A percentile compares a stretch with the other conserved stretches of the same genome.
These are phyloP conservation scores for Amorpha juglandis DNA, from an alignment of 2,888 invertebrate species.

Conservation along the genomic window DNA sequence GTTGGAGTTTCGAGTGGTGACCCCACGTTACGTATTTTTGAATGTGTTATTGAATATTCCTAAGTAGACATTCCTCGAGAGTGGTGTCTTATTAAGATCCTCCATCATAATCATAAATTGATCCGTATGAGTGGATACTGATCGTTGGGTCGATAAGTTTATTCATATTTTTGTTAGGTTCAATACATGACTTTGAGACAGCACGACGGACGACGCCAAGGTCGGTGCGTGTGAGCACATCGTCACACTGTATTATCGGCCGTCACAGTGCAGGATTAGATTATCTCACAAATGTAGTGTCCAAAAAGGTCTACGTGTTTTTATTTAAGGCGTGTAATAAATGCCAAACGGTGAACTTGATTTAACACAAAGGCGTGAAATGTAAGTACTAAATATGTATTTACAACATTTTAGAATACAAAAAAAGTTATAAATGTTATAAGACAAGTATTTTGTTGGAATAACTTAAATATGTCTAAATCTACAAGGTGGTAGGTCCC, in stretches of 20 bases:
- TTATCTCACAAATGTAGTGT: conserved; percentile 36
- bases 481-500: too few relatives aligned
- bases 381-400: background rate
- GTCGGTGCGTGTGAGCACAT: conserved; percentile 49
- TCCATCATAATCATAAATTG: conserved; percentile 29
- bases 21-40: conserved; percentile 62
- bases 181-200: conserved; percentile 19
- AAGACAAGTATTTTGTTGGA: too few relatives aligned
- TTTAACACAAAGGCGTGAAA: background rate
- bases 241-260: conserved; percentile 47
- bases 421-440: background rate
- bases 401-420: too few relatives aligned
- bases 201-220: conserved; percentile 30
- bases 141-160: background rate
- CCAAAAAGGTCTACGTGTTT: conserved; percentile 20
- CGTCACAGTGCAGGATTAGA: conserved; percentile 25
- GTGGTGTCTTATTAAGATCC: conserved; percentile 45
- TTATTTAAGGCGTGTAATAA: conserved; percentile 18
- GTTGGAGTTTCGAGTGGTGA: conserved; percentile 75
- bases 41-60: conserved; percentile 64
- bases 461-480: too few relatives aligned
- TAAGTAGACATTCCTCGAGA: conserved; percentile 55
- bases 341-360: background rate
- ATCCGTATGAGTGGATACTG: conserved; percentile 6
- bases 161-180: conserved; percentile 13